A percentile compares a stretch with the other conserved stretches of the same genome.
phyloP scores from a whole-genome alignment of 2,888 invertebrate species.

The Tupiocoris notatus region DNA sequence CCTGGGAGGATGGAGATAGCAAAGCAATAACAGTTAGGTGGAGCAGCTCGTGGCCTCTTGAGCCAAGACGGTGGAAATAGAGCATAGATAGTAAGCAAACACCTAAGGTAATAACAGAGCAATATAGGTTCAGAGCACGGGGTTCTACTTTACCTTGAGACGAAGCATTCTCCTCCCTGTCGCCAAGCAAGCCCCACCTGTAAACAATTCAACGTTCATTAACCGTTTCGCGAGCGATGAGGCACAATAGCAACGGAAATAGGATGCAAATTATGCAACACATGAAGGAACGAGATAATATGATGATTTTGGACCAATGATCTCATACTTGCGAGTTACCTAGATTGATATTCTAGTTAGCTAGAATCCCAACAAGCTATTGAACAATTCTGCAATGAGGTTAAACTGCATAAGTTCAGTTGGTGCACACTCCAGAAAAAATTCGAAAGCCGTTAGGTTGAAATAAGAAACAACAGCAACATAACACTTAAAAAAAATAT shows the following conservation, averaged over 20 bases:
- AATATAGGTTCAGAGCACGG: slow-evolving; percentile 18
- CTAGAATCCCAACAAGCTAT: no score
- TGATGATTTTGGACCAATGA: no score
- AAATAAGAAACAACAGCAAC: no score
- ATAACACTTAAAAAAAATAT: no score
- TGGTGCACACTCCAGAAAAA: no score
- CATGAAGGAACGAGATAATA: no score
- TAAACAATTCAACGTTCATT: slow-evolving; percentile 24
- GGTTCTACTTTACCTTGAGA: slow-evolving; percentile 11
- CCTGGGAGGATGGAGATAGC: neutral
- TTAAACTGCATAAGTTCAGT: no score
- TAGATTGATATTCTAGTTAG: no score
- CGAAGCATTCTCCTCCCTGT: slow-evolving; percentile 21
- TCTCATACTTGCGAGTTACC: no score
- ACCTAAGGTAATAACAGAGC: slow-evolving; percentile 28
- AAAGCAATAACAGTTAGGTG: slow-evolving; percentile 17
- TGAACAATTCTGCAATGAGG: no score
- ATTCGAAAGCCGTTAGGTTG: no score
- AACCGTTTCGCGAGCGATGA: neutral
- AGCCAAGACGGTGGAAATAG: slow-evolving; percentile 22
- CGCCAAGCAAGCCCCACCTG: slow-evolving; percentile 17
- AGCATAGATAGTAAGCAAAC: slow-evolving; percentile 35
- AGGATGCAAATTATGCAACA: neutral
- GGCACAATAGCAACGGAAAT: neutral
- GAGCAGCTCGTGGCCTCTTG: neutral